Evolutionary conservation across 2,113 vertebrate genomes (phyloP).

Genomic region (Chlamydotis undulata): DNA sequence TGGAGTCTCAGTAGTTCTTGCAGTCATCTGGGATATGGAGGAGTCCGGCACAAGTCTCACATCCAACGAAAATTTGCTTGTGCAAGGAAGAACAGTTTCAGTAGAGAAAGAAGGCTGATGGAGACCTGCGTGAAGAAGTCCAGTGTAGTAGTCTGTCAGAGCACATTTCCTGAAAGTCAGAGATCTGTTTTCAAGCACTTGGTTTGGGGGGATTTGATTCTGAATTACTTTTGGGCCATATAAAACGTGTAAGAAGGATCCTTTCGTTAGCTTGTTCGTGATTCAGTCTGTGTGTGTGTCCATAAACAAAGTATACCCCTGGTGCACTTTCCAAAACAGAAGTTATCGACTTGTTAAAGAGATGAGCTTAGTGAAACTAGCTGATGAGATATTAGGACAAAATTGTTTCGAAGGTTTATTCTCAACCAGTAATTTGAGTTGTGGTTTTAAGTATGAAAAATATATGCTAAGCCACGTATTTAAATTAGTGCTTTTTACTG

Average conservation of each 20-base stretch:
- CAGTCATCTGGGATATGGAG: background rate
- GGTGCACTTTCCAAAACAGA: background rate
- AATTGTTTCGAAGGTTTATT: background rate
- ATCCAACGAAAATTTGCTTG: background rate
- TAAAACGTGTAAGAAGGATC: background rate
- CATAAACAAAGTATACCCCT: background rate
- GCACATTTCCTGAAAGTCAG: background rate
- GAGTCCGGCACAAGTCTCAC: background rate
- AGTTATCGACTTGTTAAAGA: background rate
- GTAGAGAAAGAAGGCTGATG: background rate
- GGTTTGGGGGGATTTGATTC: background rate
- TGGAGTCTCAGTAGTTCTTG: background rate
- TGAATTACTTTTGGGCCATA: background rate
- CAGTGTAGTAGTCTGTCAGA: background rate
- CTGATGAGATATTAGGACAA: background rate
- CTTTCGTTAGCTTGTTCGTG: background rate
- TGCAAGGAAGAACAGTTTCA: background rate
- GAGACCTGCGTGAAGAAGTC: background rate
- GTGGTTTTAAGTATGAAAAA: background rate
- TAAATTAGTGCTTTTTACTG: background rate
- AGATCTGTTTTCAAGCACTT: background rate
- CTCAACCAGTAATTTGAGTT: background rate
- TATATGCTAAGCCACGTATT: background rate
- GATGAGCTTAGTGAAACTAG: background rate
- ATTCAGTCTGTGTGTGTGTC: background rate